Base-by-base conservation (phyloP, 2,113 vertebrate species). In the Brachypteracias leptosomus region DNA sequence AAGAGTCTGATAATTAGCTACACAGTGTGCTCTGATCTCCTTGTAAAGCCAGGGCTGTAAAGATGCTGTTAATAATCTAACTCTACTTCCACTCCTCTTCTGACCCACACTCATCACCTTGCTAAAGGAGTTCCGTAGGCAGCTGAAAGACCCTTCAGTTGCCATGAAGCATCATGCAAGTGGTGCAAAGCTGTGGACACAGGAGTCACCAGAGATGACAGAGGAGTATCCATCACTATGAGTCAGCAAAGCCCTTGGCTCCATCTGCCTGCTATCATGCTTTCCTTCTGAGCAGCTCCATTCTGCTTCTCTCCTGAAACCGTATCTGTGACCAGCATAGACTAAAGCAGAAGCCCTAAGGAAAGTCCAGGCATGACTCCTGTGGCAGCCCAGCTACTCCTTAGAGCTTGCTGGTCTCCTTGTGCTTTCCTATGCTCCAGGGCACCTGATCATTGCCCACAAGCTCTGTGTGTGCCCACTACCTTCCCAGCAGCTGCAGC, bases 81-180 rank as follows among this genome's bases (percentile, higher is more conserved):
- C 31, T 73, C 49, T 52, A 1, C 42, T 65, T 59, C 44, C 46
- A 36, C 46, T 76, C 52, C 52, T 89, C 44, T 68, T 52, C 81
- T 80, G 85, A 46, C 54, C 77, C 33, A 33, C 49, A 11, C 58
- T 47, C 10, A 2, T 42, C 70, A 40, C 21, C n/a, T 80, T 4
- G 0, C 82, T 74, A 17, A 90, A 62, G 46, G 29, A 88, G 29
- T 40, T 61, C 26, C 0, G 0, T 21, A 25, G 36, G 76, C 71
- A 89, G 40, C 62, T 89, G 51, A n/a, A 46, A 88, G 62, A 62
- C 75, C 19, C 57, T 82, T 79, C 76, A 25, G 49, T 25, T 54
- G 47, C 36, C 52, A 52, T 63, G 67, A 67, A 67, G 25, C 20
- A 72, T 31, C n/a, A 5, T 3, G 13, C 20, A 40, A 36, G 21